Base-by-base conservation (phyloP, 1,140 invertebrate species). In the Pseudoatta argentina region DNA sequence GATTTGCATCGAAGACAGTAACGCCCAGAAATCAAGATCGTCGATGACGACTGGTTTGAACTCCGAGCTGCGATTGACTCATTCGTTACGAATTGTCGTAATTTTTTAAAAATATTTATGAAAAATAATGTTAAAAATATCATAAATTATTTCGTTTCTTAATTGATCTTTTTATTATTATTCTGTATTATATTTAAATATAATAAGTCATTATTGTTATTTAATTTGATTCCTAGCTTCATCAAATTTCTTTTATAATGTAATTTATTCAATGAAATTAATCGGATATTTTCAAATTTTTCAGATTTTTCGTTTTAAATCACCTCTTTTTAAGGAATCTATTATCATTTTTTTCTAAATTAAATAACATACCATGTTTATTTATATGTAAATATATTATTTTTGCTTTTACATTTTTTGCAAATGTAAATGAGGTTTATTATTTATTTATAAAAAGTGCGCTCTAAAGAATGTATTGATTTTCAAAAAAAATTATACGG, bases 21-120 rank as follows among this genome's bases (percentile, higher is more conserved):
- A 63, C 86, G 81, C 59, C 55, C 44, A 85, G 87, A 88, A 85
- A 88, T 88, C 76, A 57, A 73, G 57, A 89, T 89, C 64, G 57
- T 73, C 79, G 79, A 83, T 83, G 79, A 83, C 55, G 69, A 44
- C 39, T 39, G 3, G 55, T 79, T 57, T 16, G 21, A 27, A 34
- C 24, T 5, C 39, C 18, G 44, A 48, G 21, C 27, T 3, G 39
- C 18, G 55, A 72, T 61, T 69, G 67, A 82, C 53, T 82, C 79
- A 82, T 14, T 10, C 21, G 12, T 57, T 59, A 59, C 5, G 14
- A 81, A 81, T 71, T n/a, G 18, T 55, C 30, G 5, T 10, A n/a
- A 7, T 21, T 66, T 53, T 10, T 44, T 27, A 16, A 6, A 30
- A 16, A 21, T n/a, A 14, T n/a, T 66, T 12, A n/a, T n/a, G 10